Conservation (phyloP, 2,113 vertebrate species). For the Thymallus thymallus region DNA sequence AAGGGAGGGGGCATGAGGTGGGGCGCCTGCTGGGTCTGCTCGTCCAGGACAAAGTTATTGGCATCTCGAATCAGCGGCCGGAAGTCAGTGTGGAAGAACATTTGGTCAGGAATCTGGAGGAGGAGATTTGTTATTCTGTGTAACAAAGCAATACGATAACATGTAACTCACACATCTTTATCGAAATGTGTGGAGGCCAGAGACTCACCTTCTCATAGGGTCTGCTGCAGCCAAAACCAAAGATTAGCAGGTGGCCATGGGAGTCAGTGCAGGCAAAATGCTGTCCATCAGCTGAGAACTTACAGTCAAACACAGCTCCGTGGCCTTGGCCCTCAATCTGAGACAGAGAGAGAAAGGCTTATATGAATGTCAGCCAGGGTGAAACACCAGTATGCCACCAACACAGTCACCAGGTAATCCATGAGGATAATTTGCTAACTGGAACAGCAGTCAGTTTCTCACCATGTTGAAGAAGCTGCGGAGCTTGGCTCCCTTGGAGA, state of each 20-base stretch:
- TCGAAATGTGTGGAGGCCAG: background rate
- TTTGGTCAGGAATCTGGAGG: slow-evolving; percentile 93
- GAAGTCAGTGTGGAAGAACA: slow-evolving; percentile 99
- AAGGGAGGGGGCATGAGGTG: slow-evolving; percentile 98
- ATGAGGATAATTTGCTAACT: too few species aligned
- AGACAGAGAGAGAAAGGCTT: background rate
- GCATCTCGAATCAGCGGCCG: slow-evolving; percentile 94
- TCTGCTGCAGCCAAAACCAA: slow-evolving; percentile 96
- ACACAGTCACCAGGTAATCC: too few species aligned
- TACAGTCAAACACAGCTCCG: slow-evolving; percentile 96
- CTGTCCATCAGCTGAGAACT: slow-evolving; percentile 95
- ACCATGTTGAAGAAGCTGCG: slow-evolving; percentile 99
- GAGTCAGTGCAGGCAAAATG: slow-evolving; percentile 98
- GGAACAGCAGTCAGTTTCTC: slow-evolving; percentile 34
- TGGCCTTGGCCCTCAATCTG: slow-evolving; percentile 99
- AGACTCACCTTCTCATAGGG: slow-evolving; percentile 89
- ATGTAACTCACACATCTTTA: too few species aligned
- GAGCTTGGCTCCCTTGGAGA: slow-evolving; percentile 91
- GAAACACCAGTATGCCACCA: background rate
- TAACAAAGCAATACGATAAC: too few species aligned
- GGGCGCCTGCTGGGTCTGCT: slow-evolving; percentile 98
- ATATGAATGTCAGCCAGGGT: background rate
- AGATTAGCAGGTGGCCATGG: slow-evolving; percentile 93
- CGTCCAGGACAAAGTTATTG: slow-evolving; percentile 97
- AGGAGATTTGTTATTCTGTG: background rate